A percentile compares a stretch with the other conserved stretches of the same genome.
Conservation (phyloP, 2,797 vertebrate genomes). For the Paguma larvata region DNA sequence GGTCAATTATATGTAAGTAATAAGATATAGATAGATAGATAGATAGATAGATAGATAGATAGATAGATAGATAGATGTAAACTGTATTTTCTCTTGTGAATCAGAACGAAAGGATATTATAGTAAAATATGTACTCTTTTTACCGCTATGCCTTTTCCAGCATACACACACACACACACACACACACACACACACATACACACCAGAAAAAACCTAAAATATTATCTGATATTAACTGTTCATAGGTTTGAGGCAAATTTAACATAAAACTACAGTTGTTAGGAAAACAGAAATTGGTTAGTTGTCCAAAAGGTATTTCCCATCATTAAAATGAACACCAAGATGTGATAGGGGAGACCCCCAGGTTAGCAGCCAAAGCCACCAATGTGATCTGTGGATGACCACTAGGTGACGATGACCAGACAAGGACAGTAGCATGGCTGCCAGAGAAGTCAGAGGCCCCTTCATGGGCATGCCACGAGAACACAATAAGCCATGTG, state of each 20-base stretch:
- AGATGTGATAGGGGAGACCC: not conserved
- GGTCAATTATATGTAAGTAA: not conserved
- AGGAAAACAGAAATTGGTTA: not conserved
- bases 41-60: not conserved
- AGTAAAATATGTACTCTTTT: not conserved
- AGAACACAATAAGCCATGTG: not conserved
- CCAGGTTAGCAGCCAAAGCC: not conserved
- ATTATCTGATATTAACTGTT: conserved; percentile 22
- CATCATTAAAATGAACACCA: not conserved
- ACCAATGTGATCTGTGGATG: not conserved
- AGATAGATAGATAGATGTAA: not conserved
- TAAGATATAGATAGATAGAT: not conserved
- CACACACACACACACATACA: not conserved
- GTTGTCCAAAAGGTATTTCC: not conserved
- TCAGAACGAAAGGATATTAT: not conserved
- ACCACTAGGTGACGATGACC: not conserved
- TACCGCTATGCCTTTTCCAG: not conserved
- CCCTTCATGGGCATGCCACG: not conserved
- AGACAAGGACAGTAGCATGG: not conserved
- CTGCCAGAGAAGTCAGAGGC: not conserved
- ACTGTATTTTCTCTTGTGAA: not conserved
- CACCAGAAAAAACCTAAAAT: not conserved
- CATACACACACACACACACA: no score
- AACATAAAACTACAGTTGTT: not conserved
- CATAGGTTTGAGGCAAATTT: not conserved